Conservation (phyloP, 2,113 vertebrate genomes). For the Salvelinus namaycush region DNA sequence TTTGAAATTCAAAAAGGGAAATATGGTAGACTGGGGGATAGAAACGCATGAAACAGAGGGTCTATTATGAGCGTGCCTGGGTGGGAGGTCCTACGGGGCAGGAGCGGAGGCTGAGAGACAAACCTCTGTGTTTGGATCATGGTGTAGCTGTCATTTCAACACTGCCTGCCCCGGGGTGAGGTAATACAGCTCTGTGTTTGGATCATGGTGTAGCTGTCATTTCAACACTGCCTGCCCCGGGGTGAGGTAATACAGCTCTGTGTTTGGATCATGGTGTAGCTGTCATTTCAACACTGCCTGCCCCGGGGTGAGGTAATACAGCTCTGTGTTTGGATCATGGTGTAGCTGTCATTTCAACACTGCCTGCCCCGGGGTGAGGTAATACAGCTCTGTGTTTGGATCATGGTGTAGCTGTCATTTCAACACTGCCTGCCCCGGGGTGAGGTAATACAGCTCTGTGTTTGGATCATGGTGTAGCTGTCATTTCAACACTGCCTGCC, state of each 20-base stretch:
- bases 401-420: slow-evolving; percentile 35
- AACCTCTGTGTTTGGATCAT: slow-evolving; percentile 32
- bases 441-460: slow-evolving; percentile 56
- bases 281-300: slow-evolving; percentile 40
- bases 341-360: slow-evolving; percentile 38
- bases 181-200: slow-evolving; percentile 48
- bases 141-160: slow-evolving; percentile 39
- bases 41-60: slow-evolving; percentile 45
- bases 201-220: slow-evolving; percentile 28
- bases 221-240: slow-evolving; percentile 36
- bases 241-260: slow-evolving; percentile 57
- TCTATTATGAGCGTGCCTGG: slow-evolving; percentile 44
- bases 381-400: slow-evolving; percentile 49
- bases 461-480: slow-evolving; percentile 14
- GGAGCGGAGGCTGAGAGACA: slow-evolving; percentile 15
- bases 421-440: slow-evolving; percentile 36
- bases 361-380: slow-evolving; percentile 43
- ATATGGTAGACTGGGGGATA: slow-evolving; percentile 17
- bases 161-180: slow-evolving; percentile 37
- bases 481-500: slow-evolving; percentile 42
- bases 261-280: slow-evolving; percentile 17
- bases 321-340: slow-evolving; percentile 31
- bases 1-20: slow-evolving; percentile 63
- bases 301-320: slow-evolving; percentile 56
- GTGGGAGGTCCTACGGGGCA: slow-evolving; percentile 20